Conservation (phyloP, 2,113 vertebrate species). For the Orycteropus afer region DNA sequence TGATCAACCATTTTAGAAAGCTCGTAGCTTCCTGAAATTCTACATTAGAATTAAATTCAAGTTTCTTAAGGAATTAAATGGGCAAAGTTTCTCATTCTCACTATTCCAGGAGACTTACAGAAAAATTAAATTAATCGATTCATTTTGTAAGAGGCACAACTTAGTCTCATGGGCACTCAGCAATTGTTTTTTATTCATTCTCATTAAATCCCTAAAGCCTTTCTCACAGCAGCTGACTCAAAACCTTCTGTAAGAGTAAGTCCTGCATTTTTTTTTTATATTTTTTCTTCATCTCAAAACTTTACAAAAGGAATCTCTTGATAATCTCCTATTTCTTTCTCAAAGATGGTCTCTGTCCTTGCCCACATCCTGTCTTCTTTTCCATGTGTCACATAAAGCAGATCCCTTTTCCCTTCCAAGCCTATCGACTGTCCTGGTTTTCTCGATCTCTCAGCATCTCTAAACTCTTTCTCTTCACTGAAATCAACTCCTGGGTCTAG, state of each 20-base stretch:
- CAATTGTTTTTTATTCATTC: background rate
- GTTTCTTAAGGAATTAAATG: conserved; percentile 18
- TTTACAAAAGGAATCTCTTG: background rate
- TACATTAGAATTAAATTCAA: conserved; percentile 17
- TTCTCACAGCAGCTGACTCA: background rate
- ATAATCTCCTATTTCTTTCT: background rate
- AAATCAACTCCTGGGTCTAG: background rate
- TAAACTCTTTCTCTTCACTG: background rate
- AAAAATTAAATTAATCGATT: background rate
- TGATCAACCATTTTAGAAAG: background rate
- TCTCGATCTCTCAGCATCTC: background rate
- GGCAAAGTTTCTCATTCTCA: background rate
- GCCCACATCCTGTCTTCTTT: background rate
- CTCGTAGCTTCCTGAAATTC: background rate
- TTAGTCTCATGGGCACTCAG: background rate
- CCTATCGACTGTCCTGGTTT: rapidly evolving
- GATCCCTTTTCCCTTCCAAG: background rate
- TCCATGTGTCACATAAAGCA: background rate
- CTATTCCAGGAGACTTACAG: background rate
- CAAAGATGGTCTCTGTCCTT: background rate
- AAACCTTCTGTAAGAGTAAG: background rate
- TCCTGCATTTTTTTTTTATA: background rate
- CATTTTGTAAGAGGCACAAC: background rate
- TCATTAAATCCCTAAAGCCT: background rate
- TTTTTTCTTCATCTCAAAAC: background rate